Evolutionary conservation across 1,140 invertebrate genomes (phyloP), one percentile per base, ranked within the genome.

Genomic region (Coelopa frigida): DNA sequence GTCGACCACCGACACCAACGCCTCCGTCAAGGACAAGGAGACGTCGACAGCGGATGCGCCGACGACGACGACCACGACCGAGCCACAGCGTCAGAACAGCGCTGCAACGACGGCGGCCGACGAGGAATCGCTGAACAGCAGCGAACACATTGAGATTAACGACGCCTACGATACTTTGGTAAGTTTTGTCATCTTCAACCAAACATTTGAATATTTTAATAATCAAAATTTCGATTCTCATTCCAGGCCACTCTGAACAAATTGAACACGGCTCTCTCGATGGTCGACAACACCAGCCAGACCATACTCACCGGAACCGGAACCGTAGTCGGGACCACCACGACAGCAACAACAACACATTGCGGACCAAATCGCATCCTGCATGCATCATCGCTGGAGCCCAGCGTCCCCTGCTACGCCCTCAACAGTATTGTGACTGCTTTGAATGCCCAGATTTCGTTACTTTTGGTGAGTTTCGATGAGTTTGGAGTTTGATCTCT

Each of bases 371-470:
- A 68, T 53, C 65, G 62, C 21, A 55, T 68, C 36, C 56, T 62
- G 46, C 57, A 66, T 32, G 58, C 56, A 21, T 55, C 61, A 52
- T 61, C 55, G 10, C 49, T 68, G 44, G 55, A 75, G 42, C 76
- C 77, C n/a, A 69, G 71, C 38, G 65, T 78, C 46, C 74, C 77
- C 20, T 73, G 73, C 45, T 66, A 73, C 59, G 68, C 69, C 36
- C 57, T 79, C 21, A 71, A 72, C 58, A 63, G 61, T 46, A 77
- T 78, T 56, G 70, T 73, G 10, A 70, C 63, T 48, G 63, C 71
- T 24, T 59, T 81, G 22, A 79, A 74, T 58, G 59, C 71, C 45
- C 75, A 79, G 53, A 72, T 81, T 50, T 78, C 77, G 37, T 68
- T 75, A 52, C 65, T 81, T 57, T 68, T 80, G 71, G 78, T 80